Evolutionary conservation across 2,797 vertebrate species (phyloP).

Genomic region (Amblyraja radiata): DNA sequence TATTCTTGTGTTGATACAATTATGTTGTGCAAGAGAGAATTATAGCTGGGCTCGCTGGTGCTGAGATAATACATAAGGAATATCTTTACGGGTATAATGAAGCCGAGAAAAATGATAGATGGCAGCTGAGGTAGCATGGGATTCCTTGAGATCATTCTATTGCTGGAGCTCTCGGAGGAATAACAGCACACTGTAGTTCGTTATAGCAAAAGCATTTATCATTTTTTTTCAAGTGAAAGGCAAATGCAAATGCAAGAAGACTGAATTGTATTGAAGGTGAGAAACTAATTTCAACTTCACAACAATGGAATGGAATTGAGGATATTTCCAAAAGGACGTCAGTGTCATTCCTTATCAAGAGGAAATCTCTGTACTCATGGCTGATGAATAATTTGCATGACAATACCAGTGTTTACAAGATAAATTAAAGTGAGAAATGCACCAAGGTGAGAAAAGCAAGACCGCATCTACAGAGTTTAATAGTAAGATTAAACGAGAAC

Average conservation of each 20-base stretch:
- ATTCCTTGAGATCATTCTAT: slow-evolving; percentile 19
- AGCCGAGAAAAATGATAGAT: slow-evolving; percentile 20
- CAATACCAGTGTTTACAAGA: not conserved
- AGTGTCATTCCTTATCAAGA: not conserved
- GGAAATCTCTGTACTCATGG: not conserved
- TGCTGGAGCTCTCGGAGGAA: not conserved
- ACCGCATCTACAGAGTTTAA: not conserved
- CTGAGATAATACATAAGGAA: slow-evolving; percentile 5
- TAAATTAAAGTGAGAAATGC: not conserved
- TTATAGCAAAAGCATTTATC: slow-evolving; percentile 3
- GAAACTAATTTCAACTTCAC: not conserved
- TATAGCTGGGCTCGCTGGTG: not conserved
- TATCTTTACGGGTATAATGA: slow-evolving; percentile 11
- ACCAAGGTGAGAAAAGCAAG: not conserved
- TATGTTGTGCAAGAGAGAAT: not conserved
- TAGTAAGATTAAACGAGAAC: no score
- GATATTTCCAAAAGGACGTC: not conserved
- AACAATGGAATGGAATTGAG: not conserved
- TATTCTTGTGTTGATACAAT: not conserved
- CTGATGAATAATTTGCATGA: not conserved
- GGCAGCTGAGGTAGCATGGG: not conserved
- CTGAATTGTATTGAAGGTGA: not conserved
- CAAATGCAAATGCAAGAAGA: not conserved
- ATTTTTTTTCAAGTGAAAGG: not conserved
- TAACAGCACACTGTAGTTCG: not conserved